Conservation (phyloP, 2,888 invertebrate species). For the Branchipolynoe longqiensis region DNA sequence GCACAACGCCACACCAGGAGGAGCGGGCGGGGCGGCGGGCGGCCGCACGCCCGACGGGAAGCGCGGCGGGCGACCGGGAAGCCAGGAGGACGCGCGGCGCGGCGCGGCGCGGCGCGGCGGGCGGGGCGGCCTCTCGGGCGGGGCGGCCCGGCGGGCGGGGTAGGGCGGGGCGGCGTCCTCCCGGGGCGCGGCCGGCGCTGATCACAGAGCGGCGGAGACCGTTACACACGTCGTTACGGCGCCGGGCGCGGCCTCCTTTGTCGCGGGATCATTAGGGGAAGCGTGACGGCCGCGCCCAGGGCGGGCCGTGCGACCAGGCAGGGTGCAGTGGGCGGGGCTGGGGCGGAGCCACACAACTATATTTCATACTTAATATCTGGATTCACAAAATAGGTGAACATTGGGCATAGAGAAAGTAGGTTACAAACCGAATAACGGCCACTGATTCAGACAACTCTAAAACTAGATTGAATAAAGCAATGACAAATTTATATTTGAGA, state of each 20-base stretch:
- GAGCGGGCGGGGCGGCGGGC: too few species aligned
- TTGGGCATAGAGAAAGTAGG: too few species aligned
- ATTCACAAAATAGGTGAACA: background rate
- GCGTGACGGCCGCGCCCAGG: constrained; percentile 5
- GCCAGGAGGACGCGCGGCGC: background rate
- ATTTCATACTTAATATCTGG: too few species aligned
- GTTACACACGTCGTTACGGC: constrained; percentile 15
- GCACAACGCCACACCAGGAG: too few species aligned
- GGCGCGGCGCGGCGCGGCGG: background rate
- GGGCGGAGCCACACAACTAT: too few species aligned
- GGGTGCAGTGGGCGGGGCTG: background rate
- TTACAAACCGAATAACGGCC: too few species aligned
- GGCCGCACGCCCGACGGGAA: too few species aligned
- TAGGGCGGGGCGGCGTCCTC: background rate
- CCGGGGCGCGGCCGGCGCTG: background rate
- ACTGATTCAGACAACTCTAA: too few species aligned
- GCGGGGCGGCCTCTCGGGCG: background rate
- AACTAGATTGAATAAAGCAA: too few species aligned
- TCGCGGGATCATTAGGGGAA: background rate
- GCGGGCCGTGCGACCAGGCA: background rate
- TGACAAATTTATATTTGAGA: too few species aligned
- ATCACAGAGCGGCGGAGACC: constrained; percentile 29
- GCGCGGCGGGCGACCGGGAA: too few species aligned
- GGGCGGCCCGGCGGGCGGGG: background rate
- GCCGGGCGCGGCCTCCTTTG: constrained; percentile 11